Conservation (phyloP, 2,113 vertebrate genomes). For the Epinephelus moara region DNA sequence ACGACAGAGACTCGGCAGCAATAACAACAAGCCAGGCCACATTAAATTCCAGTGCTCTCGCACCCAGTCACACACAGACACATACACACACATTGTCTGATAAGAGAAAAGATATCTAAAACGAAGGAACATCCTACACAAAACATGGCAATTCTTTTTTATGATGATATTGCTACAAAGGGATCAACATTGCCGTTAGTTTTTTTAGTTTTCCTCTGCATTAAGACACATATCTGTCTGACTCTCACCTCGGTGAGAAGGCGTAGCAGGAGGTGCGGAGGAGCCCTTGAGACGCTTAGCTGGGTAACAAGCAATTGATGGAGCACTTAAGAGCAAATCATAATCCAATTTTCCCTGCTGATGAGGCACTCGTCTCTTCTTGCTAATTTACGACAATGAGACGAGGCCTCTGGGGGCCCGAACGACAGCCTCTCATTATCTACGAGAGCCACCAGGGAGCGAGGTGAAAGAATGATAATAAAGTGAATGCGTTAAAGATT, state of each 20-base stretch:
- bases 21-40: conserved; percentile 32
- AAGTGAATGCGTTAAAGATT: conserved; percentile 66
- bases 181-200: not conserved
- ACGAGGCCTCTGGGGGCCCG: conserved; percentile 52
- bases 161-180: not conserved
- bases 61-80: not conserved
- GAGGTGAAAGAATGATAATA: conserved; percentile 44
- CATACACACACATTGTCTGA: conserved; percentile 23
- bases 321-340: conserved; percentile 76
- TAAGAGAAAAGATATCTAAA: not conserved
- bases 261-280: conserved; percentile 23
- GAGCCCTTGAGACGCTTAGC: conserved; percentile 34
- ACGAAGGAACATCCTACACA: not conserved
- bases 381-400: conserved; percentile 68
- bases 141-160: not conserved
- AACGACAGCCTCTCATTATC: conserved; percentile 55
- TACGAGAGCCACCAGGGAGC: conserved; percentile 37
- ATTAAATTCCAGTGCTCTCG: conserved; percentile 29
- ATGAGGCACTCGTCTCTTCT: conserved; percentile 59
- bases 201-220: not conserved
- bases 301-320: conserved; percentile 71
- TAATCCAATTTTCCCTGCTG: conserved; percentile 78
- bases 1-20: conserved; percentile 19
- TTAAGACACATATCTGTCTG: conserved; percentile 26
- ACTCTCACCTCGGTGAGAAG: conserved; percentile 29